These are phyloP conservation scores for Wiebesia pumilae DNA, from an alignment of 1,140 invertebrate species.

Conservation along the genomic window DNA sequence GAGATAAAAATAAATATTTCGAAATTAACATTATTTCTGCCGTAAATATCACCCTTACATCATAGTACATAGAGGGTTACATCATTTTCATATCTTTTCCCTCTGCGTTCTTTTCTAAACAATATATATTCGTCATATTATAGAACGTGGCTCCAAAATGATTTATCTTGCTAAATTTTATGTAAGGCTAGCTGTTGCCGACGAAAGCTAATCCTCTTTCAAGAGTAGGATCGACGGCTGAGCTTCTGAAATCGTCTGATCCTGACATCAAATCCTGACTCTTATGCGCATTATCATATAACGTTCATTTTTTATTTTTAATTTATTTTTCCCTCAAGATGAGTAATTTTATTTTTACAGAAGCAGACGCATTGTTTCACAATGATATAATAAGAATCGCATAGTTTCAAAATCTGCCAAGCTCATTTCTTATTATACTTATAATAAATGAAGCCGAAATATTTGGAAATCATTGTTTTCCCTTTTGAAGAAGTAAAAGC, in stretches of 20 bases:
- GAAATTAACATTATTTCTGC: conserved; percentile 26
- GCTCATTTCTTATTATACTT: neutral
- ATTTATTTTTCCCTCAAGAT: neutral
- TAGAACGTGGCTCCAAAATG: conserved; percentile 43
- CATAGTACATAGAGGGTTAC: neutral
- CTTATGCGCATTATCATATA: neutral
- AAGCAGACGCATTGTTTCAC: neutral
- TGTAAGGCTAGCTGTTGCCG: conserved; percentile 39
- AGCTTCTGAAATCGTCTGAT: neutral
- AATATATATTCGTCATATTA: conserved; percentile 16
- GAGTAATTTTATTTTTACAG: conserved; percentile 17
- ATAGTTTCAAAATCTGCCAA: neutral
- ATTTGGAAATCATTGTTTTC: neutral
- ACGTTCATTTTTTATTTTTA: neutral
- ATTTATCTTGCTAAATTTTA: conserved; percentile 36
- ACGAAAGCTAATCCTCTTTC: neutral
- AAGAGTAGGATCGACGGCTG: neutral
- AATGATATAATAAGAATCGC: neutral
- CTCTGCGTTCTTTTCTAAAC: conserved; percentile 21
- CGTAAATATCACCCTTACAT: conserved; percentile 9
- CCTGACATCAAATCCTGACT: conserved; percentile 20
- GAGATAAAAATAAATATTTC: conserved; percentile 50
- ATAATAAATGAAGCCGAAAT: neutral
- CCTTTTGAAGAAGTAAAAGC: neutral
- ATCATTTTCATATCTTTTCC: conserved; percentile 19